Conservation (phyloP, 1,140 invertebrate genomes). For the Lucilia cuprina region DNA sequence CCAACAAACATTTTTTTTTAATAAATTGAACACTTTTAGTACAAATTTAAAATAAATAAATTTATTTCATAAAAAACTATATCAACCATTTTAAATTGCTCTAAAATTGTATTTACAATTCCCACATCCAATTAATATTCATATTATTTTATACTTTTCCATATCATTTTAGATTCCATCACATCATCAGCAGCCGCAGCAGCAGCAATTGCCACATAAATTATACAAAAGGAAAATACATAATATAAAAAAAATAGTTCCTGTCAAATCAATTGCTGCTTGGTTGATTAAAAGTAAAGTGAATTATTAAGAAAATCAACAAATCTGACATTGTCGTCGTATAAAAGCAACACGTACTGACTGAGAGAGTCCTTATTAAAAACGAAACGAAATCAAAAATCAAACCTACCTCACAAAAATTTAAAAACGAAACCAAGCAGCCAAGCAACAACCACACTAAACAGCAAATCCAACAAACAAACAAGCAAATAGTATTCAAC, state of each 20-base stretch:
- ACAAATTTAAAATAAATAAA: too few species aligned
- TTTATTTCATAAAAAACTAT: too few species aligned
- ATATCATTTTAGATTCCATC: background rate
- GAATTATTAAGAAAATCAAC: slow-evolving; percentile 15
- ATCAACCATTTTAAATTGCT: too few species aligned
- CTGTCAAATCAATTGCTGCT: slow-evolving; percentile 3
- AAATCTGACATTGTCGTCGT: background rate
- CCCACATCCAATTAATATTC: background rate
- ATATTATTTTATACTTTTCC: background rate
- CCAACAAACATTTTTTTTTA: too few species aligned
- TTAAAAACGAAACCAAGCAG: background rate
- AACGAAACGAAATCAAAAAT: background rate
- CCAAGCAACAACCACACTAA: background rate
- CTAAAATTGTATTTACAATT: too few species aligned
- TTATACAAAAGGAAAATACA: background rate
- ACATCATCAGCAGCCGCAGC: background rate
- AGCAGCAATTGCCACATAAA: background rate
- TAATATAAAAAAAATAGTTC: background rate
- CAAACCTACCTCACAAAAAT: slow-evolving; percentile 14
- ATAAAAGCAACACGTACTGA: background rate
- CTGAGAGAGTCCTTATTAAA: background rate
- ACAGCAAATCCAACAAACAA: too few species aligned
- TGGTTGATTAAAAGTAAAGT: background rate
- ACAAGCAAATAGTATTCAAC: background rate
- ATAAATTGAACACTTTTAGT: too few species aligned